Percentiles rank a stretch among this genome's conserved stretches.
Conservation (phyloP, 2,113 vertebrate species). For the Arothron firmamentum region DNA sequence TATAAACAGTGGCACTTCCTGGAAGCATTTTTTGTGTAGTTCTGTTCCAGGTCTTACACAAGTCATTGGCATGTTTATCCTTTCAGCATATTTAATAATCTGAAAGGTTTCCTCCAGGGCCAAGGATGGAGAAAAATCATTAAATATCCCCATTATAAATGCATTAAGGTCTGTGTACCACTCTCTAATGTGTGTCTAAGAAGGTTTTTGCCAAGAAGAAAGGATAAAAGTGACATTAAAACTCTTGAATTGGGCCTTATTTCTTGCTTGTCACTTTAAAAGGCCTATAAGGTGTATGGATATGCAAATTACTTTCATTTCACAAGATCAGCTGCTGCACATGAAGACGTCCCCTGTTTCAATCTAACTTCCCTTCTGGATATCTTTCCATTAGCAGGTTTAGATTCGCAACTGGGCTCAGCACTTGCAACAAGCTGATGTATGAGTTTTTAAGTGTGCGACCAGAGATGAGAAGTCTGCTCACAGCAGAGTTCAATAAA, state of each 20-base stretch:
- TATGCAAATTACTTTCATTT: not conserved
- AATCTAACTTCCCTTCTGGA: not conserved
- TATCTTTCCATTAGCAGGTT: not conserved
- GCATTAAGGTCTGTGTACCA: not conserved
- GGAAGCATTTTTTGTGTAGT: not conserved
- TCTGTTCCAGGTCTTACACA: not conserved
- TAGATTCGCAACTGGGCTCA: no score
- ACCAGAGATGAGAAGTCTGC: no score
- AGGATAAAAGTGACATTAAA: not conserved
- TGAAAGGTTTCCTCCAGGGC: not conserved
- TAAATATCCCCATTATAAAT: not conserved
- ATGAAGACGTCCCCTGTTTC: not conserved
- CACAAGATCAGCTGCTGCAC: not conserved
- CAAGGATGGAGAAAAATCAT: not conserved
- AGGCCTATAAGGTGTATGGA: not conserved
- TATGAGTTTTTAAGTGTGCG: no score
- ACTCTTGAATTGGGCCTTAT: not conserved
- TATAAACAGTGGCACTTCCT: no score
- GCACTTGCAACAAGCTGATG: no score
- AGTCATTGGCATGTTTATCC: not conserved
- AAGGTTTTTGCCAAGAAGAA: not conserved
- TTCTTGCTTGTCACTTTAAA: not conserved
- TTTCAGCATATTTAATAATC: not conserved
- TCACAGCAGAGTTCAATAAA: no score
- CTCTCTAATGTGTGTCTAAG: not conserved